Evolutionary conservation across 2,888 invertebrate species (phyloP).

Genomic region (Heliconius hortense): DNA sequence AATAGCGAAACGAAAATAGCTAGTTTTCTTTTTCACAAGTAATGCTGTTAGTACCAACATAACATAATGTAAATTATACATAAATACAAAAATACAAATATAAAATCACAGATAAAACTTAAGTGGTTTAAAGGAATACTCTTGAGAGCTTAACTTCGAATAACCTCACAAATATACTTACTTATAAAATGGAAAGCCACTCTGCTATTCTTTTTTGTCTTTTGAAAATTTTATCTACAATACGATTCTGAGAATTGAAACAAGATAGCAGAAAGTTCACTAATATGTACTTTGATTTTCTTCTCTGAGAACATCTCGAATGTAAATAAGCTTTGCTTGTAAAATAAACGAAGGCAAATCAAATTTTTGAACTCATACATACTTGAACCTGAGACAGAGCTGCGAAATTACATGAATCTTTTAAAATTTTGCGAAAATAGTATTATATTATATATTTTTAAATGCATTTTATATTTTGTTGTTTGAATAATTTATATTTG

Average conservation of each 20-base stretch:
- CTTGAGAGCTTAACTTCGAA: not conserved
- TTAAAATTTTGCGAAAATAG: conserved; percentile 7
- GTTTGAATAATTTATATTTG: not conserved
- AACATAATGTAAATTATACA: not conserved
- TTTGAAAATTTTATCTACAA: conserved; percentile 10
- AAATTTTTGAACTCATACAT: conserved; percentile 36
- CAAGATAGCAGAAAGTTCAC: conserved; percentile 14
- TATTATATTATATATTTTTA: too few relatives aligned
- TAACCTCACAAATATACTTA: conserved; percentile 2
- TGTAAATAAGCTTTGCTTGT: conserved; percentile 32
- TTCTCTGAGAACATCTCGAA: conserved; percentile 20
- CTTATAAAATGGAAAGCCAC: conserved; percentile 10
- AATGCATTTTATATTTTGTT: not conserved
- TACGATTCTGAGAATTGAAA: conserved; percentile 23
- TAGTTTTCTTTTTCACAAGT: not conserved
- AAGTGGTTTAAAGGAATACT: conserved; percentile 1
- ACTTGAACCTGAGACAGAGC: conserved; percentile 29
- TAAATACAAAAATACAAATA: not conserved
- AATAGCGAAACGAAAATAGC: not conserved
- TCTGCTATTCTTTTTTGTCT: conserved; percentile 10
- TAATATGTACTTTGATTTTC: conserved; percentile 28
- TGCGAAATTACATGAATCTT: conserved; percentile 26
- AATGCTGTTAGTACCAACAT: not conserved
- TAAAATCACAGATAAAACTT: conserved; percentile 2
- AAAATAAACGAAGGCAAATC: conserved; percentile 40